phyloP scores from a whole-genome alignment of 1,140 invertebrate genomes.

The Liolophura sinensis region DNA sequence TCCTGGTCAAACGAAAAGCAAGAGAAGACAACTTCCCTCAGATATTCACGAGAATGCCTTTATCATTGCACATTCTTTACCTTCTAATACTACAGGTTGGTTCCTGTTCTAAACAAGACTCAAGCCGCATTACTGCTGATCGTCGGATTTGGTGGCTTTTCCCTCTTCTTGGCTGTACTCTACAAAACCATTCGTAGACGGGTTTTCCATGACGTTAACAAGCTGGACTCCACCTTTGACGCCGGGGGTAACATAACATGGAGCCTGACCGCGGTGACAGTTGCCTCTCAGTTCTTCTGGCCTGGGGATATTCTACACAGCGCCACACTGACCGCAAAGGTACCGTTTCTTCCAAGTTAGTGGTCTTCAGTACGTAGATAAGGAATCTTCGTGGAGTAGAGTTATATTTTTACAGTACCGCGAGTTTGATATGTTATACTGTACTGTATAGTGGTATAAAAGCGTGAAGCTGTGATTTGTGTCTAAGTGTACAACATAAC shows the following conservation, averaged over 20 bases:
- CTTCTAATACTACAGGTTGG: no score
- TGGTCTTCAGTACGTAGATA: background rate
- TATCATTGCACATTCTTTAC: no score
- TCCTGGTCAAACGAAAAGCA: no score
- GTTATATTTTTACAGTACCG: background rate
- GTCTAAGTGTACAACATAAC: no score
- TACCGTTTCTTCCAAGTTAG: conserved; percentile 11
- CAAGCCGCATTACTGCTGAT: conserved; percentile 38
- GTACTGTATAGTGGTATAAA: no score
- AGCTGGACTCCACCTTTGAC: conserved; percentile 54
- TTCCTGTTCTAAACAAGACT: conserved; percentile 27
- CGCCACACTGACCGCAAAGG: conserved; percentile 40
- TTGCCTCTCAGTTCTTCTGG: conserved; percentile 43
- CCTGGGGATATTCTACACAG: conserved; percentile 42
- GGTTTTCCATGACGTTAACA: conserved; percentile 46
- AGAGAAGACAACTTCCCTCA: no score
- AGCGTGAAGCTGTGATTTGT: no score
- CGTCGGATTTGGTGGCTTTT: conserved; percentile 44
- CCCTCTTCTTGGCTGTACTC: conserved; percentile 39
- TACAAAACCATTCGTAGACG: conserved; percentile 42
- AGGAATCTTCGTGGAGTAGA: background rate
- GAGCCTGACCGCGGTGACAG: conserved; percentile 42
- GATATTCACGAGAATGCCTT: no score
- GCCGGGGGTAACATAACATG: conserved; percentile 50
- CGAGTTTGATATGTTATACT: no score